These are phyloP conservation scores for Didymodactylos carnosus DNA, from an alignment of 2,888 invertebrate genomes.

Conservation along the genomic window DNA sequence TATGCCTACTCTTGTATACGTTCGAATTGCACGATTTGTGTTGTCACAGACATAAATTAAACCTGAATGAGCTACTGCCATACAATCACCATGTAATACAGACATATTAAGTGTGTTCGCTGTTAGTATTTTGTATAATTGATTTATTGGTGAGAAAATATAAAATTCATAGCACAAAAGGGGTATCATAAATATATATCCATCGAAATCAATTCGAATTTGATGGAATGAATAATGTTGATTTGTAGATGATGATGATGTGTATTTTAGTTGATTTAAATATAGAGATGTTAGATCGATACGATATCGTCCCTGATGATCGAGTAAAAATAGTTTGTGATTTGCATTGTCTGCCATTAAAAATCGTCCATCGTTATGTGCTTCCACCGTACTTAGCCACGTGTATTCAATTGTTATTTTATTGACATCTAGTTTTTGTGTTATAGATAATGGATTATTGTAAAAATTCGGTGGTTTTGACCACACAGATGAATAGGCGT, in stretches of 20 bases:
- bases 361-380: neutral
- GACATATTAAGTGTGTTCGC: neutral
- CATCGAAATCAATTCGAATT: neutral
- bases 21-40: neutral
- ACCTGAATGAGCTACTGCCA: neutral
- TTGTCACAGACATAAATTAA: neutral
- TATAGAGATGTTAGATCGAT: neutral
- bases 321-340: neutral
- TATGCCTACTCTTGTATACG: neutral
- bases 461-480: neutral
- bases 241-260: neutral
- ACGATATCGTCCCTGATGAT: neutral
- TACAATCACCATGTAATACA: neutral
- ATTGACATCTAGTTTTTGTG: neutral
- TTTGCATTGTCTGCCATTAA: neutral
- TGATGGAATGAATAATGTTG: neutral
- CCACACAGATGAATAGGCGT: neutral
- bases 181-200: neutral
- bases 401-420: neutral
- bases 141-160: neutral
- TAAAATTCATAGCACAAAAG: neutral
- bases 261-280: neutral
- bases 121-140: neutral
- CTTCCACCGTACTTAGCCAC: neutral
- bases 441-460: neutral